Base-by-base conservation (phyloP, 2,113 vertebrate species). In the Sander vitreus region DNA sequence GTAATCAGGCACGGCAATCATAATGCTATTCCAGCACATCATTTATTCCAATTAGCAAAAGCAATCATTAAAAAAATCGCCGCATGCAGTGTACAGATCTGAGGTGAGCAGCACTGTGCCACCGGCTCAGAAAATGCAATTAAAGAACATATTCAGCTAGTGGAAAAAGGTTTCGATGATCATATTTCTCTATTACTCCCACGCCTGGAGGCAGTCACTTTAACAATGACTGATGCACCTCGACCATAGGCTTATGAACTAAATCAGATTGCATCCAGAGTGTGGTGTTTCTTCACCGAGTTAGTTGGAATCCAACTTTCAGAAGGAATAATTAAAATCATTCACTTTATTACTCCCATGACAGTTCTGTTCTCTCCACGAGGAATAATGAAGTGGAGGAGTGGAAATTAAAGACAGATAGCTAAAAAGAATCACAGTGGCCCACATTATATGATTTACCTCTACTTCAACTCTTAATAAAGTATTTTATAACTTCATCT, bases 161-260 rank as follows among this genome's bases (percentile, higher is more conserved):
- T 76, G 66, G 66, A 67, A 78, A 84, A 87, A 85, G 57, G 50
- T 78, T 62, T 81, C 87, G 83, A 83, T 76, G 50, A 85, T 88
- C 86, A 91, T 91, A 87, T 89, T 90, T 92, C 84, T 86, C 77
- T 88, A 91, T 92, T 90, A 92, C 78, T 53, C 73, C 50, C 25
- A 69, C 65, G 43, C 69, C 87, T 80, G 51, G 78, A 75, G 87
- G 88, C 84, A 86, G 81, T 80, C 84, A 78, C 53, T 79, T 85
- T 88, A 91, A 92, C 81, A 78, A 91, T 87, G 87, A 92, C 80
- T 85, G 89, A 91, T 89, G 85, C 50, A 78, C 85, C 76, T 45
- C 43, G 16, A 75, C 79, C 76, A 66, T 73, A 51, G 66, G 73
- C 76, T 74, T 59, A 73, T 74, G 54, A 70, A 85, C 83, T 81